phyloP scores from a whole-genome alignment of 2,888 invertebrate species.

The Amblyjoppa proteus region DNA sequence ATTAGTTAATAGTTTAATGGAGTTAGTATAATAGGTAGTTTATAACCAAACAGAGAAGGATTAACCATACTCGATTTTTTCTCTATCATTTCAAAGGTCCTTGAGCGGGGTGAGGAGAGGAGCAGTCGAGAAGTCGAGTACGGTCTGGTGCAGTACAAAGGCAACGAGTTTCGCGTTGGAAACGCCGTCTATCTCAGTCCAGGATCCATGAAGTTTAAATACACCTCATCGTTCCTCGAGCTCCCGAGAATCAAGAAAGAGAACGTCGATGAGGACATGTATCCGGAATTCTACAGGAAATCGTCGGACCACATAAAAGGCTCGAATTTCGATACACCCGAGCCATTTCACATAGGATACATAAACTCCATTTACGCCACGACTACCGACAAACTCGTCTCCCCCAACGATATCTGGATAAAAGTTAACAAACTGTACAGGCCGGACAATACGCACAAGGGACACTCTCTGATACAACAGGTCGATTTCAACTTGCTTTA shows the following conservation, averaged over 20 bases:
- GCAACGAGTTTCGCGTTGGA: slow-evolving; percentile 88
- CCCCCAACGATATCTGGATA: slow-evolving; percentile 88
- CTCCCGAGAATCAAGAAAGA: slow-evolving; percentile 77
- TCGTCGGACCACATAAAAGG: slow-evolving; percentile 89
- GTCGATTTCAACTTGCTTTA: slow-evolving; percentile 91
- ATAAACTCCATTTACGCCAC: slow-evolving; percentile 88
- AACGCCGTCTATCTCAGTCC: slow-evolving; percentile 90
- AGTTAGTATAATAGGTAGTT: too few species aligned
- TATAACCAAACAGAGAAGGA: too few species aligned
- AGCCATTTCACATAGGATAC: slow-evolving; percentile 91
- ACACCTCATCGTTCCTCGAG: slow-evolving; percentile 68
- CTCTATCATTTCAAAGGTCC: slow-evolving; percentile 67
- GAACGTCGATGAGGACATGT: slow-evolving; percentile 90
- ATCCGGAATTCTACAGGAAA: slow-evolving; percentile 93
- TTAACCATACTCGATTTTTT: background rate
- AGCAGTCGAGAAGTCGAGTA: slow-evolving; percentile 78
- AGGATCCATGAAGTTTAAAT: slow-evolving; percentile 87
- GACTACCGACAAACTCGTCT: slow-evolving; percentile 86
- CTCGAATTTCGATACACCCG: slow-evolving; percentile 90
- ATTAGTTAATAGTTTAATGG: too few species aligned
- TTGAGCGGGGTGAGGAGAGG: slow-evolving; percentile 71
- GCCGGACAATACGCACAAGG: slow-evolving; percentile 91
- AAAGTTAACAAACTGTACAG: slow-evolving; percentile 90
- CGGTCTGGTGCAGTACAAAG: slow-evolving; percentile 87
- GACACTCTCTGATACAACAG: slow-evolving; percentile 86